phyloP scores from a whole-genome alignment of 2,888 invertebrate genomes.

The Lepidochrysops patricia region DNA sequence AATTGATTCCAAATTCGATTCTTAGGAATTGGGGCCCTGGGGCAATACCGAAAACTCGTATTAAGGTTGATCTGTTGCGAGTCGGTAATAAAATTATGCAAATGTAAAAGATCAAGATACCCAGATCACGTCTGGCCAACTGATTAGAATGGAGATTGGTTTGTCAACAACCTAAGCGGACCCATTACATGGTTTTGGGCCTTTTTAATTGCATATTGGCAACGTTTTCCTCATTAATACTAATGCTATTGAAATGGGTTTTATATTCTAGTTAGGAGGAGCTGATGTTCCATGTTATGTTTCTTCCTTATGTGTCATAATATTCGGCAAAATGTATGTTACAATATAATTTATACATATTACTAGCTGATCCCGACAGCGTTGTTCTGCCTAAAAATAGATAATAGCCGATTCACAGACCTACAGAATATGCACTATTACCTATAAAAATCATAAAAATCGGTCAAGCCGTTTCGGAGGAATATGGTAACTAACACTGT shows the following conservation, averaged over 20 bases:
- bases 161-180: slow-evolving; percentile 6
- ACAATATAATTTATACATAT: no score
- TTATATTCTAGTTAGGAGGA: background rate
- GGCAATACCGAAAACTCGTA: background rate
- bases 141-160: slow-evolving; percentile 16
- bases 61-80: slow-evolving; percentile 16
- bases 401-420: no score
- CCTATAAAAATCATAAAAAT: no score
- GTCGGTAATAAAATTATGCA: slow-evolving; percentile 24
- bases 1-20: no score
- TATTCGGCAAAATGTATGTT: no score
- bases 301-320: no score
- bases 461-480: no score
- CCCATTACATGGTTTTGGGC: background rate
- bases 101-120: slow-evolving; percentile 18
- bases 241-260: background rate
- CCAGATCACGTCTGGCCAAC: slow-evolving; percentile 22
- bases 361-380: no score
- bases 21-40: no score
- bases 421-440: no score
- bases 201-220: background rate
- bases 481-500: no score
- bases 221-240: background rate
- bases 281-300: background rate
- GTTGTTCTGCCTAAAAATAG: no score